Evolutionary conservation across 2,113 vertebrate species (phyloP).

Genomic region (Xyrauchen texanus): DNA sequence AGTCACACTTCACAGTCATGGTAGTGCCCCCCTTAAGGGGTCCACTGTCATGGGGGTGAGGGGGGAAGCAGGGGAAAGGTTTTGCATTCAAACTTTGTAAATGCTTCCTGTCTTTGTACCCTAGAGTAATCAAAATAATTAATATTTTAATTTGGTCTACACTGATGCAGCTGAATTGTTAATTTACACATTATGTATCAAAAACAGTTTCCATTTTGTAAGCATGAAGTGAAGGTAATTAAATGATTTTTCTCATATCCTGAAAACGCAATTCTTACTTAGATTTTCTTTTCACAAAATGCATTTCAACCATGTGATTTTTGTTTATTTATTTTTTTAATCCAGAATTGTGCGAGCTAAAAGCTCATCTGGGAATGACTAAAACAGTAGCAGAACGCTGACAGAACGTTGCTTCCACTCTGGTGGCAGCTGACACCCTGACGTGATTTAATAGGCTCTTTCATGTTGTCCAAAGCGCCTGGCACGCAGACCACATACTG

Average conservation of each 20-base stretch:
- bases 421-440: slow-evolving; percentile 38
- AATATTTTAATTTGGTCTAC: slow-evolving; percentile 16
- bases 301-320: background rate
- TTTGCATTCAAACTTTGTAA: background rate
- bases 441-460: slow-evolving; percentile 57
- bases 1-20: background rate
- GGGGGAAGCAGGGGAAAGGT: background rate
- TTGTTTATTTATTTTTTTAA: slow-evolving; percentile 8
- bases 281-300: background rate
- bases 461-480: slow-evolving; percentile 62
- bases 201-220: slow-evolving; percentile 10
- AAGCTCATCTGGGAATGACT: slow-evolving; percentile 9
- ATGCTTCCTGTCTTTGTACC: slow-evolving; percentile 12
- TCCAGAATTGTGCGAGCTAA: background rate
- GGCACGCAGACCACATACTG: slow-evolving; percentile 58
- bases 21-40: background rate
- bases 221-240: slow-evolving; percentile 22
- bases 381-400: slow-evolving; percentile 35
- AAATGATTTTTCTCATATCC: slow-evolving; percentile 17
- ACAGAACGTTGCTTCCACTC: slow-evolving; percentile 34
- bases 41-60: background rate
- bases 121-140: background rate
- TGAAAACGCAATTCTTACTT: background rate
- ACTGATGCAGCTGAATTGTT: slow-evolving; percentile 7
- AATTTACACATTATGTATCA: slow-evolving; percentile 4